phyloP scores from a whole-genome alignment of 2,797 vertebrate genomes.

The Smutsia gigantea region DNA sequence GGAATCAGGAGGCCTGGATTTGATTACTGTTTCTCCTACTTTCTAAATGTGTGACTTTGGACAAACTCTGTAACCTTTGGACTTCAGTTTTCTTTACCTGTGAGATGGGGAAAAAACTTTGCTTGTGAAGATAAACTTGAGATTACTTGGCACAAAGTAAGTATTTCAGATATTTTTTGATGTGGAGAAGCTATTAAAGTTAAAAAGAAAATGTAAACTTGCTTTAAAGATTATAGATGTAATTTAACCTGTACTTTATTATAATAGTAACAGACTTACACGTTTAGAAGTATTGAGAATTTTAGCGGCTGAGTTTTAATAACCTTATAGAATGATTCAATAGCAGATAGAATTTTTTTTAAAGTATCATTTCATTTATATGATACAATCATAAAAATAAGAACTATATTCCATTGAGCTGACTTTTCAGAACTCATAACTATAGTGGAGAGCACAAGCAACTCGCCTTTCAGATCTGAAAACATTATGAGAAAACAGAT shows the following conservation, averaged over 20 bases:
- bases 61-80: neutral
- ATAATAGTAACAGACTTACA: slow-evolving; percentile 12
- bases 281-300: slow-evolving; percentile 20
- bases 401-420: neutral
- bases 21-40: neutral
- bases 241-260: neutral
- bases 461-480: neutral
- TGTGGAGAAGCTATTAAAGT: neutral
- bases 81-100: slow-evolving; percentile 12
- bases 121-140: slow-evolving; percentile 17
- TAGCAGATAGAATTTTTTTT: neutral
- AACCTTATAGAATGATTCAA: neutral
- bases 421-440: slow-evolving; percentile 21
- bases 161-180: neutral
- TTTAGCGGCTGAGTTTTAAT: slow-evolving; percentile 34
- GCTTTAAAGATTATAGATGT: neutral
- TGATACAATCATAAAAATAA: slow-evolving; percentile 46
- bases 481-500: neutral
- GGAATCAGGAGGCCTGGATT: neutral
- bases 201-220: neutral
- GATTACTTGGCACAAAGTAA: neutral
- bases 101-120: neutral
- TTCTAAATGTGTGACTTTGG: neutral
- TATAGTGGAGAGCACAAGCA: slow-evolving; percentile 13
- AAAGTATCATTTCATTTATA: slow-evolving; percentile 18